These are phyloP conservation scores for Folsomia manolachei DNA, from an alignment of 2,888 invertebrate species.

Conservation along the genomic window DNA sequence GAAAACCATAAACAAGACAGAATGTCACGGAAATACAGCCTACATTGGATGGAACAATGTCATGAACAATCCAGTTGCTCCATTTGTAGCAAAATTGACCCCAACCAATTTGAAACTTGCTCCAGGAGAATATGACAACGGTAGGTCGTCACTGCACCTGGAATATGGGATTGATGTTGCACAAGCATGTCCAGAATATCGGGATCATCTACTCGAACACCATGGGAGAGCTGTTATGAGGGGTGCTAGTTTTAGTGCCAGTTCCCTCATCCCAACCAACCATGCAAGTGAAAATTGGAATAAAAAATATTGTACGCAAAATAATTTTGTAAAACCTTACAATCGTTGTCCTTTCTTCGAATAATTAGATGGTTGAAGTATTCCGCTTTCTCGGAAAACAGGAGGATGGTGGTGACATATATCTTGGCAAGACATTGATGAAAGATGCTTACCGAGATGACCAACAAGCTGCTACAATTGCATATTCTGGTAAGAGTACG, in stretches of 20 bases:
- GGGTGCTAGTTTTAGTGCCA: not conserved
- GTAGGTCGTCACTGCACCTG: not conserved
- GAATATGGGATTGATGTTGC: constrained; percentile 1
- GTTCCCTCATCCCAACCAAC: not conserved
- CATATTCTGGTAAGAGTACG: no score
- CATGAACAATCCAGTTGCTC: not conserved
- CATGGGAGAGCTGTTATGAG: not conserved
- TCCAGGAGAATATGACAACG: constrained; percentile 11
- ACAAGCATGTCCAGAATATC: constrained; percentile 10
- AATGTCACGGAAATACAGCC: not conserved
- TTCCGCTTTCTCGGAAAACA: constrained; percentile 8
- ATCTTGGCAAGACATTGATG: constrained; percentile 9
- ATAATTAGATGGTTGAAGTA: constrained; percentile 3
- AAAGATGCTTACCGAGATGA: constrained; percentile 9
- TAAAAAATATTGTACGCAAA: not conserved
- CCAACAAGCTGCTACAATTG: constrained; percentile 5
- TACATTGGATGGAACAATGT: constrained; percentile 14
- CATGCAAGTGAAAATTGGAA: not conserved
- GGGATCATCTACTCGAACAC: not conserved
- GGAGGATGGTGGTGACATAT: constrained; percentile 17
- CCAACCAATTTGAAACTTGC: not conserved
- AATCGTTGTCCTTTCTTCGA: not conserved
- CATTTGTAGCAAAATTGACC: not conserved
- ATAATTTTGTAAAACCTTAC: not conserved
- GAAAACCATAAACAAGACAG: not conserved